Evolutionary conservation across 2,888 invertebrate species (phyloP), one percentile per base, ranked within the genome.

Genomic region (Gnatocerus cornutus): DNA sequence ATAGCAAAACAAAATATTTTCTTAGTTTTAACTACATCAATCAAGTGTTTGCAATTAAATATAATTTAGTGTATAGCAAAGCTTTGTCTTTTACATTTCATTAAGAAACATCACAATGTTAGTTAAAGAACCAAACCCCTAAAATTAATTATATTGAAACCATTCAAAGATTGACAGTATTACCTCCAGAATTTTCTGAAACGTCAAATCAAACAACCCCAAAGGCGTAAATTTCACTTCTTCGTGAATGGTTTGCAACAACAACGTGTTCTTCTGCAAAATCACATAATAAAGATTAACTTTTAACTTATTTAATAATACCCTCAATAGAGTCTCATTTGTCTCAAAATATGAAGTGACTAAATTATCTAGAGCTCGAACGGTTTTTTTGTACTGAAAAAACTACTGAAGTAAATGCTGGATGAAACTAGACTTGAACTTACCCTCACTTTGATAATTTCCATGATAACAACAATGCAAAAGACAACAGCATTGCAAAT

Each of bases 101-200:
- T 16, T 50, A n/a, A 50, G 16, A 13, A 58, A 43, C 56, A 58
- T 58, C 9, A 43, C 30, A 9, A 43, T 58, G 10, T 13, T 58
- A 8, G 56, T 29, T 6, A 43, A 21, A 27, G 41, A 43, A 13
- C 43, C 43, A 29, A 41, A 43, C 21, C 56, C 43, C 56, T 58
- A 29, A 58, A 58, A 48, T n/a, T 45, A 45, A 41, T 6, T 9
- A 41, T n/a, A 41, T 39, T 14, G 0, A 45, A 9, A 48, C 9
- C 21, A 50, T 10, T 6, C 1, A 8, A 6, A 50, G 8, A 46
- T 14, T 13, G 8, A 13, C 4, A 4, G 9, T n/a, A 29, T 29
- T 59, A 59, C 59, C 33, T 61, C 37, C 1, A 61, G 13, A 1
- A 61, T 13, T 37, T 61, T 61, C n/a, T 30, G 46, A 48, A 61